phyloP scores from a whole-genome alignment of 2,888 invertebrate species.

The Sepiola atlantica region DNA sequence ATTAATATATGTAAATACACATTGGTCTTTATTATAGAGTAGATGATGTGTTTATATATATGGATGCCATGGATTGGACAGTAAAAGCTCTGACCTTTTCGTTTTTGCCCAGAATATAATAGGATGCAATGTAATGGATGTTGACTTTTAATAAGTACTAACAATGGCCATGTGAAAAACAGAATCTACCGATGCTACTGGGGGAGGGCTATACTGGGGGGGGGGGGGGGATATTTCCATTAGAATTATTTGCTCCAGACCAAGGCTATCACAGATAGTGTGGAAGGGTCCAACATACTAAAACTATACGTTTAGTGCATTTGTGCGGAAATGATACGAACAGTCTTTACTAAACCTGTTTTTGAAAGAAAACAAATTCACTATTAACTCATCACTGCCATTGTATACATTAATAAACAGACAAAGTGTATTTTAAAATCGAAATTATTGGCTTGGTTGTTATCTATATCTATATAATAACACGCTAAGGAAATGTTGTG shows the following conservation, averaged over 20 bases:
- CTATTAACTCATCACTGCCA: not conserved
- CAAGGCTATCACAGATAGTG: not conserved
- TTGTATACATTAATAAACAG: no score
- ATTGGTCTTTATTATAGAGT: not conserved
- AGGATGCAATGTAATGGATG: not conserved
- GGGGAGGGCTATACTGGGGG: not conserved
- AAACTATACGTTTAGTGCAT: not conserved
- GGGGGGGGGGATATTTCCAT: not conserved
- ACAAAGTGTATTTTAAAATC: no score
- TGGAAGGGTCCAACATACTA: not conserved
- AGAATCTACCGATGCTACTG: not conserved
- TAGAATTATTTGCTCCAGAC: not conserved
- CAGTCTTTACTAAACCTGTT: not conserved
- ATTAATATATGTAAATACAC: not conserved
- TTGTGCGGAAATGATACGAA: not conserved
- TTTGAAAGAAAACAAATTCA: not conserved
- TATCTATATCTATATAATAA: no score
- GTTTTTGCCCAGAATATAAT: conserved; percentile 16
- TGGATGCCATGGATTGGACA: not conserved
- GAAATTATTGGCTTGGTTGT: no score
- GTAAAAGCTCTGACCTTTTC: not conserved
- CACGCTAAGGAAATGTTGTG: no score
- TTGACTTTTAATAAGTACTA: not conserved
- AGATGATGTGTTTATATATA: not conserved
- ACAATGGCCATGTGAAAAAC: not conserved